A percentile compares a stretch with the other conserved stretches of the same genome.
Evolutionary conservation across 92 coral and sea anemone species (phyloP).

Genomic region (Paragorgia papillata): DNA sequence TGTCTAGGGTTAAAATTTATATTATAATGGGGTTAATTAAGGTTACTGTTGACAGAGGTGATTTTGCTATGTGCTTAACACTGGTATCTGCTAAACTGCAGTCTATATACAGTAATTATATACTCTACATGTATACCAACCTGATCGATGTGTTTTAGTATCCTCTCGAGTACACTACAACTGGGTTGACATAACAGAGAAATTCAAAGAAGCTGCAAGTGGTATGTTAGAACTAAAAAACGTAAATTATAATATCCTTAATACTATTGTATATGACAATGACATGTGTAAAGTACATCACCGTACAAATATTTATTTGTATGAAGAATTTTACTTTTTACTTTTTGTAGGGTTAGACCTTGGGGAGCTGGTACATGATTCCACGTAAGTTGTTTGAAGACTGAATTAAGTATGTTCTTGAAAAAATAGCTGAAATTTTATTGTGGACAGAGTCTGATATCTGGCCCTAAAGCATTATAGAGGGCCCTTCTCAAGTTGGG

Average conservation of each 20-base stretch:
- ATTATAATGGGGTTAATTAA: too few species aligned
- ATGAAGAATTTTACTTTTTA: neutral
- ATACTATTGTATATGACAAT: too few species aligned
- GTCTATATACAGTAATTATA: neutral
- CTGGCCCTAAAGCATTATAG: too few species aligned
- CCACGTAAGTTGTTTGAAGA: conserved; percentile 87
- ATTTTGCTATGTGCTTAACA: too few species aligned
- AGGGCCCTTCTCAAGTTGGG: too few species aligned
- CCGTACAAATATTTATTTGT: too few species aligned
- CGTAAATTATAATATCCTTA: neutral
- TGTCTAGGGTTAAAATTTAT: too few species aligned
- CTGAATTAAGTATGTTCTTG: neutral
- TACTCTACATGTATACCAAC: too few species aligned
- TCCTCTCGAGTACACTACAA: conserved; percentile 77
- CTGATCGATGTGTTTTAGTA: conserved; percentile 40
- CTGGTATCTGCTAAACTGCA: too few species aligned
- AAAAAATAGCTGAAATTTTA: neutral
- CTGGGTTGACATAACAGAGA: conserved; percentile 85
- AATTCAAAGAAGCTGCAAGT: conserved; percentile 68
- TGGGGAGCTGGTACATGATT: conserved; percentile 97
- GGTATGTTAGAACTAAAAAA: conserved; percentile 54
- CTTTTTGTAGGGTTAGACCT: conserved; percentile 70
- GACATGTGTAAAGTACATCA: too few species aligned
- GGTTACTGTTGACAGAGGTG: too few species aligned
- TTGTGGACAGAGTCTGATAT: too few species aligned